These are phyloP conservation scores for Cecropterus lyciades DNA, from an alignment of 1,140 invertebrate genomes.

Conservation along the genomic window DNA sequence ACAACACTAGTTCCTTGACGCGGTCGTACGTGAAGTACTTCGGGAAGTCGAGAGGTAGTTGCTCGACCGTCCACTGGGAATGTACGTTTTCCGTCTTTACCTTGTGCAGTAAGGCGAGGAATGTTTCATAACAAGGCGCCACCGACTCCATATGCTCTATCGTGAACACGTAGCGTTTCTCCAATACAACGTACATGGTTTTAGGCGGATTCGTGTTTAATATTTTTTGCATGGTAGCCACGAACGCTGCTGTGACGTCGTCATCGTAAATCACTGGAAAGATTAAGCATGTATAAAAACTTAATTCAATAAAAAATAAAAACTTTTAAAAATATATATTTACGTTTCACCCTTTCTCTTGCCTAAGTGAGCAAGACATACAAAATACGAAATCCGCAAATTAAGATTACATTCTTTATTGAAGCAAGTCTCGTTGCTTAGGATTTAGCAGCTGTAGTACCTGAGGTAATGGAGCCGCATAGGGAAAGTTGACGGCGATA, in stretches of 20 bases:
- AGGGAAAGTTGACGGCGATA: too few species aligned
- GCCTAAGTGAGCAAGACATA: too few species aligned
- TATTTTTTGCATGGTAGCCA: constrained; percentile 89
- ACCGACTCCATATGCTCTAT: constrained; percentile 90
- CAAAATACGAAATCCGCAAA: too few species aligned
- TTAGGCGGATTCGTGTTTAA: constrained; percentile 86
- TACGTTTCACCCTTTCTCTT: too few species aligned
- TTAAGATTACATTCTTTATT: too few species aligned
- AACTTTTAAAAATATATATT: too few species aligned
- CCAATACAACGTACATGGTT: constrained; percentile 91
- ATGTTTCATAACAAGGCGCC: constrained; percentile 94
- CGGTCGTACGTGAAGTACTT: constrained; percentile 93
- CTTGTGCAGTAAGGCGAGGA: constrained; percentile 86
- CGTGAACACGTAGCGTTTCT: constrained; percentile 95
- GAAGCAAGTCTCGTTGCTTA: too few species aligned
- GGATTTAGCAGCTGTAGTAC: too few species aligned
- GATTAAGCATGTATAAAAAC: too few species aligned
- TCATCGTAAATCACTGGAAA: constrained; percentile 94
- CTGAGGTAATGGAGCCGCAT: too few species aligned
- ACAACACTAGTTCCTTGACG: constrained; percentile 90
- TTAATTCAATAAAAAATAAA: too few species aligned
- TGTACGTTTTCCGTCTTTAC: constrained; percentile 74
- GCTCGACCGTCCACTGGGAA: constrained; percentile 85
- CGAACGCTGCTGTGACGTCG: constrained; percentile 92
- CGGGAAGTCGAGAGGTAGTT: constrained; percentile 89